Conservation (phyloP, 1,140 invertebrate genomes). For the Monomorium pharaonis region DNA sequence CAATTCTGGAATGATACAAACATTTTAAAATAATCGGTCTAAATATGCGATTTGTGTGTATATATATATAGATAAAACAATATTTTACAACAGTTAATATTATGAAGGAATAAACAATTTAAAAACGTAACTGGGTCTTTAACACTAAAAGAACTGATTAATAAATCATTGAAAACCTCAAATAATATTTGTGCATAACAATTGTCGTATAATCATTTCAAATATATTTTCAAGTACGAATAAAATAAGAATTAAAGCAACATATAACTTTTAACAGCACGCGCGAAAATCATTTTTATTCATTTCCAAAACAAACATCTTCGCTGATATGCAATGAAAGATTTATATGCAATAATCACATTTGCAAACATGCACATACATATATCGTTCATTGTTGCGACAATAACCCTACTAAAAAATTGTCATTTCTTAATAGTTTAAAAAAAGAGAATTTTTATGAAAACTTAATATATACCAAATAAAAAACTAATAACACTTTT, state of each 20-base stretch:
- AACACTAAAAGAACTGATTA: background rate
- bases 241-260: background rate
- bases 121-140: too few relatives aligned
- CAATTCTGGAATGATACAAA: background rate
- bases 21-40: background rate
- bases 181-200: too few relatives aligned
- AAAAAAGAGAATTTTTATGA: too few relatives aligned
- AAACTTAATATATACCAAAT: too few relatives aligned
- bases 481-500: too few relatives aligned
- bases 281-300: background rate
- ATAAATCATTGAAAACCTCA: background rate
- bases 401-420: too few relatives aligned
- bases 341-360: background rate
- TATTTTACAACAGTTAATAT: background rate
- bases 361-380: background rate
- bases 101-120: background rate
- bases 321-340: background rate
- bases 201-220: background rate
- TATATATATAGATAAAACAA: background rate
- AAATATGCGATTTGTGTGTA: background rate
- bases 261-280: background rate
- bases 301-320: background rate
- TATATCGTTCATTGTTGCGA: too few relatives aligned
- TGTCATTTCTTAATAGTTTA: too few relatives aligned
- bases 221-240: background rate